Base-by-base conservation (phyloP, 2,888 invertebrate genomes). In the Trichopoda pennipes region DNA sequence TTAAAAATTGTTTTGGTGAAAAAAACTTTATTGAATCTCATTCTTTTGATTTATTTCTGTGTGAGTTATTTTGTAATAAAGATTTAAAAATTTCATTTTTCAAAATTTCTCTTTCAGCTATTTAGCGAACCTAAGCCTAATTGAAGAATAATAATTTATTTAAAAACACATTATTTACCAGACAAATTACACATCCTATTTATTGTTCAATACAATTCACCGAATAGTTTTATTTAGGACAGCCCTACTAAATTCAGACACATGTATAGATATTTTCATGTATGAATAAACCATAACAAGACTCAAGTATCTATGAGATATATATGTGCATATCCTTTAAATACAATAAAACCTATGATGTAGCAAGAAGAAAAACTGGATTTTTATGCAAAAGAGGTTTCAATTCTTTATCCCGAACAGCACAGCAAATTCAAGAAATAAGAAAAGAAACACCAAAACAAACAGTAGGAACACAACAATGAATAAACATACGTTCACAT, bases 311-410 rank as follows among this genome's bases (percentile, higher is more conserved):
- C 69, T 69, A 23, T 47, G 63, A 63, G 77, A 17, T 47, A 60
- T 51, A 76, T 23, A 58, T 38, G 12, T 23, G 58, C n/a, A n/a
- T 66, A 75, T 72, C 75, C 70, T 66, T 60, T 42, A 23, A 61
- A 60, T 55, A 70, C 14, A 72, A 70, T 14, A 76, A 56, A 76
- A 80, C 72, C 76, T 76, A 76, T 76, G 74, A 78, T 66, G 28
- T 58, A 74, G 32, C 51, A 82, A 70, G 58, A 74, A 78, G 69
- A 63, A 70, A 69, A 66, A 75, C 55, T 61, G 56, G 70, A 78
- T 80, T 84, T 83, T 83, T 81, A 84, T 84, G 81, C 83, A 84
- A 84, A 82, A 79, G 17, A 51, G 63, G 56, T 80, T 81, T 80
- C 68, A 47, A 73, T 77, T 75, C 58, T 38, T 58, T 83, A 80